Evolutionary conservation across 2,797 vertebrate species (phyloP), one percentile per base, ranked within the genome.

Genomic region (Arvicola amphibius): DNA sequence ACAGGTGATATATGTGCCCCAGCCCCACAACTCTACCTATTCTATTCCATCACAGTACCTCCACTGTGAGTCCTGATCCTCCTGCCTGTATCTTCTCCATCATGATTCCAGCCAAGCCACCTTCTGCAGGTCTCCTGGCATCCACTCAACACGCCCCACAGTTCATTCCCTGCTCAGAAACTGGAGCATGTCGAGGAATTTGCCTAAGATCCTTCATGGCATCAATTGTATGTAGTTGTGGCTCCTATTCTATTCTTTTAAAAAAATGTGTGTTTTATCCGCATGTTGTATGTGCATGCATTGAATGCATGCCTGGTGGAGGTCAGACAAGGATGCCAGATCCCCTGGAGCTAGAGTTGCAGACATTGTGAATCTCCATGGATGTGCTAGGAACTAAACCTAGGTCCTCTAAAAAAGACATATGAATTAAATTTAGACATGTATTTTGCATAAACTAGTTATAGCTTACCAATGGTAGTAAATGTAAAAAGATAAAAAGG

Each of bases 41-140:
- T 21, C 37, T 5, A 0, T 19, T 32, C 84, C 5, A 17, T 37
- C 76, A 6, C 6, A 4, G 0, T 1, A 0, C 37, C 21, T 32
- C n/a, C 53, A 1, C 0, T 2, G 0, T 32, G 43, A 53, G 6
- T 81, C 51, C 32, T 11, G 6, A 13, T 19, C n/a, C 32, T 4
- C 27, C 27, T 1, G 1, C 37, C 78, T 71, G 27, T 23, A 10
- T 19, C 46, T 51, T 48, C 32, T 37, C 73, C 6, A 3, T n/a
- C 32, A 0, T 0, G 3, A 17, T 34, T 29, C 53, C 90, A 51
- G 78, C 80, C 76, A 32, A 61, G 32, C 32, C 37, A 1, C 19
- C 21, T 27, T 78, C 61, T 32, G 40, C 43, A 32, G 40, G 14
- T 43, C 48, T 21, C 34, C 51, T 56, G 43, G 74, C 4, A 0